Percentiles rank a stretch among this genome's conserved stretches.
These are phyloP conservation scores for Cygnus atratus DNA, from an alignment of 2,113 vertebrate species.

Conservation along the genomic window DNA sequence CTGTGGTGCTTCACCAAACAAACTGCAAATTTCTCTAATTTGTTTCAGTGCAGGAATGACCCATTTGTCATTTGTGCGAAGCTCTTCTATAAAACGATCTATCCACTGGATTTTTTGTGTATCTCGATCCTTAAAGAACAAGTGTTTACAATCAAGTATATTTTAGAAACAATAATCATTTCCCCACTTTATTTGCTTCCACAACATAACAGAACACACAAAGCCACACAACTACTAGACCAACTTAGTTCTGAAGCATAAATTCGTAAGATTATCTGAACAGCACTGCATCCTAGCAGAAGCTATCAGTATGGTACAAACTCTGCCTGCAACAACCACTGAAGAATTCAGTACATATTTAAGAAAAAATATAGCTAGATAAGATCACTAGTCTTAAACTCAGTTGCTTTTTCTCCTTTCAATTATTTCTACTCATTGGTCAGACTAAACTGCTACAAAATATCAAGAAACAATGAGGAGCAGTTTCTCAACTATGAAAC, in stretches of 20 bases:
- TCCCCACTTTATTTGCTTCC: background rate
- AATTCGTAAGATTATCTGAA: background rate
- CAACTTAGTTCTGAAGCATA: background rate
- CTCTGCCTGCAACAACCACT: background rate
- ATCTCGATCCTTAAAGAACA: slow-evolving; percentile 90
- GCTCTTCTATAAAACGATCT: slow-evolving; percentile 98
- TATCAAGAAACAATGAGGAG: background rate
- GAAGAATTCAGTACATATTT: background rate
- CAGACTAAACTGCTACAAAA: background rate
- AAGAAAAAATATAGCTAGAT: background rate
- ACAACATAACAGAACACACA: background rate
- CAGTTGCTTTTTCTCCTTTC: background rate
- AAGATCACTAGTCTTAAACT: background rate
- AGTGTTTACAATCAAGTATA: slow-evolving; percentile 1
- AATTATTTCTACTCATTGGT: background rate
- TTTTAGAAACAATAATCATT: background rate
- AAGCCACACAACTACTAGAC: background rate
- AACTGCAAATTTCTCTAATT: slow-evolving; percentile 99
- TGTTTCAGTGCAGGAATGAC: slow-evolving; percentile 99
- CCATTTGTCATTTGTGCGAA: slow-evolving; percentile 99
- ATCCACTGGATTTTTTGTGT: slow-evolving; percentile 99
- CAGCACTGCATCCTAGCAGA: background rate
- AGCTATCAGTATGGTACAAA: background rate
- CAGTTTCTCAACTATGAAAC: background rate
- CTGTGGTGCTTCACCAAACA: slow-evolving; percentile 98